These are phyloP conservation scores for Oryzias dopingdopingensis DNA, from an alignment of 2,797 vertebrate genomes.

Conservation along the genomic window DNA sequence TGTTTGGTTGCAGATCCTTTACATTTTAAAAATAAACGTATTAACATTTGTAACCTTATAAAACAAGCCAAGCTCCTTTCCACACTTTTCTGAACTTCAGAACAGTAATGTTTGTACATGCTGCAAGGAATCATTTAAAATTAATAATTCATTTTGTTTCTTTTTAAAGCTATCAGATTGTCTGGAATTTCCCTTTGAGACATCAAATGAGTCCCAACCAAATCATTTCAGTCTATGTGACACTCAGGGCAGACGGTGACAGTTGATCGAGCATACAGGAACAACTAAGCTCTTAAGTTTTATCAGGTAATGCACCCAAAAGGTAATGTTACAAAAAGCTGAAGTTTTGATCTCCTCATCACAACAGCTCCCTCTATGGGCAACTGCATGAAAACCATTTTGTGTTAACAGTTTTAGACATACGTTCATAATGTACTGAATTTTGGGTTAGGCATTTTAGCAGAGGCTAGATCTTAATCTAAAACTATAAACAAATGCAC, in stretches of 20 bases:
- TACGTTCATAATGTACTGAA: too few species aligned
- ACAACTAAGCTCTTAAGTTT: slow-evolving; percentile 1
- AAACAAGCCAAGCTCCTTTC: slow-evolving; percentile 30
- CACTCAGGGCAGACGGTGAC: slow-evolving; percentile 8
- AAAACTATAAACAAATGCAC: too few species aligned
- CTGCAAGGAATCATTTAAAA: slow-evolving; percentile 9
- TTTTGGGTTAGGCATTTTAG: too few species aligned
- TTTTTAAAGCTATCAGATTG: not conserved
- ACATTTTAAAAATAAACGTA: slow-evolving; percentile 40
- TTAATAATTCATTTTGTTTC: not conserved
- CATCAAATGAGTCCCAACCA: slow-evolving; percentile 7
- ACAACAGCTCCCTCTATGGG: too few species aligned
- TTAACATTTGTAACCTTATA: slow-evolving; percentile 33
- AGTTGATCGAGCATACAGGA: slow-evolving; percentile 8
- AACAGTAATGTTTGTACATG: slow-evolving; percentile 15
- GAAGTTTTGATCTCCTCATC: too few species aligned
- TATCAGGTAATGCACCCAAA: not conserved
- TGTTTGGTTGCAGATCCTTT: slow-evolving; percentile 43
- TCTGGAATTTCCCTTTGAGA: slow-evolving; percentile 8
- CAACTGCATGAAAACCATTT: too few species aligned
- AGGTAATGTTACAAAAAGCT: not conserved
- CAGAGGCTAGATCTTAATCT: too few species aligned
- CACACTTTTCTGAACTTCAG: slow-evolving; percentile 20
- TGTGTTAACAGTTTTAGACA: too few species aligned
- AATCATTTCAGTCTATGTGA: slow-evolving; percentile 8